phyloP scores from a whole-genome alignment of 1,140 invertebrate genomes.

The Grapholita molesta region DNA sequence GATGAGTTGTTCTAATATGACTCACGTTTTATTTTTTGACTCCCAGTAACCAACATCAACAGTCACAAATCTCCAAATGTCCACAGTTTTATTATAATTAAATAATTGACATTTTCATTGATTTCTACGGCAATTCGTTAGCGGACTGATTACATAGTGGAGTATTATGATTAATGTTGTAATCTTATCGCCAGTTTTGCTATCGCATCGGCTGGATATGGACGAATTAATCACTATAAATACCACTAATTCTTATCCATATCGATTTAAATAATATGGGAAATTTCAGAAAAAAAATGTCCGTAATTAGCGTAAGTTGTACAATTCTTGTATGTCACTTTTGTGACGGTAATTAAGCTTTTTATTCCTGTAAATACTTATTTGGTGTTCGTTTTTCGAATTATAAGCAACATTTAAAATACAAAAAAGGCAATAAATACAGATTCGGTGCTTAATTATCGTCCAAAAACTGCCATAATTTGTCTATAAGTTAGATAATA shows the following conservation, averaged over 20 bases:
- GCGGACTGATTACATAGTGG: conserved; percentile 50
- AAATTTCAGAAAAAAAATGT: too few species aligned
- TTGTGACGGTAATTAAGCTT: too few species aligned
- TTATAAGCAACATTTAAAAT: too few species aligned
- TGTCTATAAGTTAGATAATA: too few species aligned
- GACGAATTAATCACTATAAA: neutral
- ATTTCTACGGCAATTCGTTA: conserved; percentile 48
- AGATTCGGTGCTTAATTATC: too few species aligned
- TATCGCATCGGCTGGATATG: conserved; percentile 2
- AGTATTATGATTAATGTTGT: conserved; percentile 32
- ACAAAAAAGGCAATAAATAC: too few species aligned
- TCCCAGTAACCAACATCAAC: neutral
- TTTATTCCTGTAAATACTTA: too few species aligned
- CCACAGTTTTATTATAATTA: neutral
- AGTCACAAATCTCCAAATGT: neutral
- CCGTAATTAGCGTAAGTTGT: too few species aligned
- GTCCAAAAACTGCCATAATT: too few species aligned
- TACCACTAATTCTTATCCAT: neutral
- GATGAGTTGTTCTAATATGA: too few species aligned
- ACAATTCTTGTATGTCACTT: too few species aligned
- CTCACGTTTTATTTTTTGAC: neutral
- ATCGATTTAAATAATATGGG: neutral
- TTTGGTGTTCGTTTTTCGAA: too few species aligned
- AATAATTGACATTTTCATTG: conserved; percentile 21
- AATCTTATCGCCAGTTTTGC: conserved; percentile 48